phyloP scores from a whole-genome alignment of 1,140 invertebrate species.

The roundworm (Caenorhabditis elegans) region DNA sequence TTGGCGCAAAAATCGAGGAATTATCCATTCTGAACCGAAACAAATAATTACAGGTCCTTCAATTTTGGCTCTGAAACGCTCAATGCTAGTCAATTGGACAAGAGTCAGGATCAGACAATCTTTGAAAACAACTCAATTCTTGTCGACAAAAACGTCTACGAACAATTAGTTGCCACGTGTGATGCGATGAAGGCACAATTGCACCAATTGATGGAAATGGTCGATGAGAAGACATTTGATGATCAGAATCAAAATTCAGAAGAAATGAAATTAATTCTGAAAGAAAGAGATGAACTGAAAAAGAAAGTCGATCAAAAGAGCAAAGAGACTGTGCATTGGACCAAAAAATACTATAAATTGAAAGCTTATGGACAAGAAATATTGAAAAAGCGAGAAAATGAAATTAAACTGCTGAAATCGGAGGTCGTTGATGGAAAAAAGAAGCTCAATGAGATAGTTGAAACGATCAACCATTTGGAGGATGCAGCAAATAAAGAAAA shows the following conservation, averaged over 20 bases:
- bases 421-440: too few species aligned
- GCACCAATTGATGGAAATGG: not conserved
- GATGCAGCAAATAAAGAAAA: not conserved
- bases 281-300: not conserved
- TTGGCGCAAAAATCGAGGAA: too few species aligned
- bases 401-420: too few species aligned
- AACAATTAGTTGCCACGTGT: not conserved
- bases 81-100: too few species aligned
- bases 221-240: not conserved
- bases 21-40: too few species aligned
- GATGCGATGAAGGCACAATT: not conserved
- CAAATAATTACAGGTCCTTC: too few species aligned
- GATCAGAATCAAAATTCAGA: not conserved
- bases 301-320: not conserved
- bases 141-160: not conserved
- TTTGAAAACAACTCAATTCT: not conserved
- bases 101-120: too few species aligned
- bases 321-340: too few species aligned
- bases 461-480: not conserved
- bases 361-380: not conserved
- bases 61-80: too few species aligned
- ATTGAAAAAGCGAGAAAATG: too few species aligned
- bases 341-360: not conserved
- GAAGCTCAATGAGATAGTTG: too few species aligned
- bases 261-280: not conserved